Evolutionary conservation across 2,113 vertebrate genomes (phyloP).

Genomic region (Ageneiosus marmoratus): DNA sequence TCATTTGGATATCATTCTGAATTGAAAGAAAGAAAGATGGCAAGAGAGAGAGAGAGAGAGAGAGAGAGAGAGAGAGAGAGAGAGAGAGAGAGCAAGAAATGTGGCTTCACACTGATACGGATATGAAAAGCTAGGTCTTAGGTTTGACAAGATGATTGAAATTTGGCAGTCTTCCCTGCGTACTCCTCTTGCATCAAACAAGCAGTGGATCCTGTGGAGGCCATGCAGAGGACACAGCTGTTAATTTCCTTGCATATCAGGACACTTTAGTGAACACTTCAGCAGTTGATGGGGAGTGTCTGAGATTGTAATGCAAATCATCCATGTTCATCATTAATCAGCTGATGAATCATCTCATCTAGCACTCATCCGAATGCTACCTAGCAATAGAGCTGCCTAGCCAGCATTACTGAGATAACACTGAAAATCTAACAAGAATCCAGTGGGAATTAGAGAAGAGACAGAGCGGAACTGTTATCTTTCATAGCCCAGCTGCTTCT

Average conservation of each 20-base stretch:
- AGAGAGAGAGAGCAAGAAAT: conserved; percentile 13
- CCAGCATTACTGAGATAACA: conserved; percentile 16
- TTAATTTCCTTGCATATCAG: conserved; percentile 15
- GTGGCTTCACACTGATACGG: not conserved
- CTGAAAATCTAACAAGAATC: conserved; percentile 27
- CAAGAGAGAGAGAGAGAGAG: conserved; percentile 36
- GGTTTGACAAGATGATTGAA: not conserved
- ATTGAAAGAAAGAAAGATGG: not conserved
- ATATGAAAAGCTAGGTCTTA: not conserved
- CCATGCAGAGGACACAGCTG: conserved; percentile 17
- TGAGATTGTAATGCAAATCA: not conserved
- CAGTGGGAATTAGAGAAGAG: conserved; percentile 4
- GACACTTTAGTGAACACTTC: not conserved
- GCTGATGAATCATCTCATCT: conserved; percentile 25
- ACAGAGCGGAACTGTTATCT: not conserved
- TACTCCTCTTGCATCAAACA: not conserved
- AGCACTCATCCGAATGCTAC: not conserved
- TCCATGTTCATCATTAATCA: conserved; percentile 19
- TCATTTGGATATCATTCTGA: not conserved
- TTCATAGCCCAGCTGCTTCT: conserved; percentile 25
- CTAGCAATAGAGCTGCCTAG: conserved; percentile 2
- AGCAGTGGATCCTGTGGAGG: conserved; percentile 2
- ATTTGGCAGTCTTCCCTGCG: not conserved
- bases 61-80: conserved; percentile 21
- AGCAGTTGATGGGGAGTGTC: not conserved